A percentile compares a stretch with the other conserved stretches of the same genome.
Evolutionary conservation across 2,797 vertebrate species (phyloP).

Genomic region (Mareca strepera): DNA sequence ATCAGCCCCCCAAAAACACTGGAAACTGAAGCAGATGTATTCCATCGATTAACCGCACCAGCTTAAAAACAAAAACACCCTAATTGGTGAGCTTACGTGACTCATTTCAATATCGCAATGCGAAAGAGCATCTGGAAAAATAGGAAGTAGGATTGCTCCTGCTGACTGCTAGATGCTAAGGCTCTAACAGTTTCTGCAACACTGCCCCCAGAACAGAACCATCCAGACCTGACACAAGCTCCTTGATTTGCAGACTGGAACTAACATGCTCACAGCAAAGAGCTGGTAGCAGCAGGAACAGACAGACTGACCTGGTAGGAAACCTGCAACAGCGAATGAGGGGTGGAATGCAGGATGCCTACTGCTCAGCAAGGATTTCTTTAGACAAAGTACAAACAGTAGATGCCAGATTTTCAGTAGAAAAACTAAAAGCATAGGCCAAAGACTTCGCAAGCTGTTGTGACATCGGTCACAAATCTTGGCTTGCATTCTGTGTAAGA

Average conservation of each 20-base stretch:
- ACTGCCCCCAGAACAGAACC: background rate
- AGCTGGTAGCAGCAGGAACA: background rate
- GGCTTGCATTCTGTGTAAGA: background rate
- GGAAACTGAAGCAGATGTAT: background rate
- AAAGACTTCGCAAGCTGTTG: background rate
- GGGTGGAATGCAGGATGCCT: background rate
- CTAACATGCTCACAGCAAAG: background rate
- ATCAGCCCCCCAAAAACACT: background rate
- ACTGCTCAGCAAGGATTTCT: background rate
- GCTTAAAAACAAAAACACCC: background rate
- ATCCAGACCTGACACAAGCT: background rate
- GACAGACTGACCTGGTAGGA: background rate
- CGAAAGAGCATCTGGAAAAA: background rate
- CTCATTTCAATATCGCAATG: background rate
- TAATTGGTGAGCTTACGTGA: background rate
- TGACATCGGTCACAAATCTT: slow-evolving; percentile 22
- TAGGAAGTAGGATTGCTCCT: background rate
- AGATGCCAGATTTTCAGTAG: background rate
- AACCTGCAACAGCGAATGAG: background rate
- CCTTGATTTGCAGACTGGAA: background rate
- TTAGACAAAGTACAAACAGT: background rate
- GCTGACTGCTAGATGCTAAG: background rate
- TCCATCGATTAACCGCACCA: background rate
- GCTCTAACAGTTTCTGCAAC: background rate
- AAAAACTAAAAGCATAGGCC: background rate